Evolutionary conservation across 2,888 invertebrate genomes (phyloP), one percentile per base, ranked within the genome.

Genomic region (Lysandra bellargus): DNA sequence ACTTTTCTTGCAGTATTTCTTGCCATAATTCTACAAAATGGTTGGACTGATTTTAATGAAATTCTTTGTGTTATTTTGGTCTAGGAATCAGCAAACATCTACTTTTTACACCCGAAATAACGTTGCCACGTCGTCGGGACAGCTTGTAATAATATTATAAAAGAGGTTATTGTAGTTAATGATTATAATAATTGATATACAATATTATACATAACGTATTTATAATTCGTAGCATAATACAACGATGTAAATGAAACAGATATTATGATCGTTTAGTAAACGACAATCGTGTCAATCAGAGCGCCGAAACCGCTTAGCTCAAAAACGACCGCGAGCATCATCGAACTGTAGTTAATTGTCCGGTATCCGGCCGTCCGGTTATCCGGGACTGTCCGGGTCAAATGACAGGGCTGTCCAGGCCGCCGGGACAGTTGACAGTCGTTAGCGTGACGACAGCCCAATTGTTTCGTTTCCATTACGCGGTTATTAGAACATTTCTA

Each of bases 241-340:
- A 17, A 33, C 33, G 14, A 33, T 37, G 33, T 5, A 69, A 69
- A 69, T 14, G 33, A 69, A 12, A 69, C 69, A 30, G 12, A 69
- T 17, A 49, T 1, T 49, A 57, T 57, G 12, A 69, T 69, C 14
- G 33, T 69, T 33, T 37, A 30, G 33, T 17, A 69, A 33, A 69
- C 69, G 69, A 69, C 37, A 14, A 5, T 69, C 37, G n/a, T 23
- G 75, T 75, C 75, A 75, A 75, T 75, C 44, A 74, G 23, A 75
- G 30, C 49, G 49, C n/a, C 30, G 49, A 75, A 75, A 75, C 75
- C 75, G 49, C 75, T 53, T 75, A 75, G 49, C 23, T 75, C 49
- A 75, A 75, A 74, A 74, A 74, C 74, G 74, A 49, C 14, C 75
- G 49, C 75, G 49, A 49, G 17, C 40, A 17, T 69, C 69, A 17